phyloP scores from a whole-genome alignment of 30 jellyfish, hydroid and myxozoan species.

The Turritopsis rubra region DNA sequence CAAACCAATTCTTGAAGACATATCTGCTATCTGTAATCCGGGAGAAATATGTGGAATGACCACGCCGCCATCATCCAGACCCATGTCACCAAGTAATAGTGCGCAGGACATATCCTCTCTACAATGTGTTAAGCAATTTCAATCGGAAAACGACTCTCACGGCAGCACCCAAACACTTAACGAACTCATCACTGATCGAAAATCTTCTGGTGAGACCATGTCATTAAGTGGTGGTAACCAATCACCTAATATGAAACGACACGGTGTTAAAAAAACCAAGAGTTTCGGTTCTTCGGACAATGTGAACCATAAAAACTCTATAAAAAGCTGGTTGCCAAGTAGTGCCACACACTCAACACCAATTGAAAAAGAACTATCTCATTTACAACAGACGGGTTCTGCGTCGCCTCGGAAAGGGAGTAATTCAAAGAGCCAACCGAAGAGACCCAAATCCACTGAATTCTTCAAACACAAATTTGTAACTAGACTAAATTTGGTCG shows the following conservation, averaged over 20 bases:
- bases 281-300: slow-evolving; percentile 18
- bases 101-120: slow-evolving; percentile 52
- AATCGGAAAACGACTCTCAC: slow-evolving; percentile 34
- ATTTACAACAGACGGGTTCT: neutral
- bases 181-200: slow-evolving; percentile 30
- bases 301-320: slow-evolving; percentile 16
- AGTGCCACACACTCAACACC: slow-evolving; percentile 34
- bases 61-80: slow-evolving; percentile 90
- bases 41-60: slow-evolving; percentile 72
- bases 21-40: slow-evolving; percentile 65
- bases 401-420: slow-evolving; percentile 29
- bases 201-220: slow-evolving; percentile 46
- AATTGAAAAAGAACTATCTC: slow-evolving; percentile 11
- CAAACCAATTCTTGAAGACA: neutral
- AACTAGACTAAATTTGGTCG: slow-evolving; percentile 1
- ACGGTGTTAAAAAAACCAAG: slow-evolving; percentile 2
- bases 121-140: slow-evolving; percentile 36
- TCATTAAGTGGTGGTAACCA: slow-evolving; percentile 12
- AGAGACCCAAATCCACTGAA: slow-evolving; percentile 34
- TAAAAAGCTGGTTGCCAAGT: slow-evolving; percentile 28
- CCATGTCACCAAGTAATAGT: slow-evolving; percentile 79
- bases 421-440: slow-evolving; percentile 11
- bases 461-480: slow-evolving; percentile 3
- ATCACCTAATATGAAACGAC: slow-evolving; percentile 16
- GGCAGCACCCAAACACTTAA: slow-evolving; percentile 29